Percentiles rank a stretch among this genome's conserved stretches.
Evolutionary conservation across 2,113 vertebrate species (phyloP).

Genomic region (Sturnus vulgaris): DNA sequence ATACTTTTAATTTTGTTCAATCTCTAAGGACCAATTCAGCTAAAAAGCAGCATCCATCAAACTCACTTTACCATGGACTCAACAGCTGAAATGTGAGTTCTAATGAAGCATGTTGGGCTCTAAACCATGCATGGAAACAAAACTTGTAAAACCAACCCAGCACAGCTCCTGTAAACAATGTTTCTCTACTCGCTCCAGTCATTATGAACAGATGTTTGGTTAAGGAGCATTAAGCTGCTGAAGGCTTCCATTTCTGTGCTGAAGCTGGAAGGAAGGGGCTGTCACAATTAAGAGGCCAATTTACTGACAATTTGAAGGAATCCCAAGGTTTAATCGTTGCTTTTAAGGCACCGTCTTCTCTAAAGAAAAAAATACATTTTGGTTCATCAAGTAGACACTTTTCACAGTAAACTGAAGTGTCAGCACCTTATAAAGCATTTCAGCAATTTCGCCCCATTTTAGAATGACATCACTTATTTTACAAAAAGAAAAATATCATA

Average conservation of each 20-base stretch:
- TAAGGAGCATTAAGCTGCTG: neutral
- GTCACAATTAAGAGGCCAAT: neutral
- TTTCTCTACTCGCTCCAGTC: neutral
- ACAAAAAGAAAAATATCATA: too few relatives aligned
- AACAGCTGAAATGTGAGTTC: neutral
- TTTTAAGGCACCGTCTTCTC: neutral
- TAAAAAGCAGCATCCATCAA: neutral
- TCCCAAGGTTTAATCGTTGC: neutral
- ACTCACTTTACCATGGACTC: neutral
- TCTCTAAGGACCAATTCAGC: neutral
- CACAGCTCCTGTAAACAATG: neutral
- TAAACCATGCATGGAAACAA: neutral
- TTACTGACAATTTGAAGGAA: neutral
- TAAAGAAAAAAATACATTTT: neutral
- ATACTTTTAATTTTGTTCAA: neutral
- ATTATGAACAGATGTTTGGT: neutral
- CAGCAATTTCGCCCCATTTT: neutral
- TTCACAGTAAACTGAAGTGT: accelerated
- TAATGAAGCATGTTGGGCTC: neutral
- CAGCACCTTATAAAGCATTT: neutral
- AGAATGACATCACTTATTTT: accelerated
- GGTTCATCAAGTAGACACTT: neutral
- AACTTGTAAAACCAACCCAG: neutral
- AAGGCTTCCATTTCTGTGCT: neutral
- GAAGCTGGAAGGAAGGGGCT: neutral